phyloP scores from a whole-genome alignment of 2,113 vertebrate species.

The Mus musculus region GRCm39 chr11:85920001-85920500 shows the following conservation, averaged over 20 bases:
- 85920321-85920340: constrained; percentile 18
- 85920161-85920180: not conserved
- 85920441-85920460: too few species aligned
- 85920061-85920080: not conserved
- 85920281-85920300: constrained; percentile 50
- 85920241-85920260: not conserved
- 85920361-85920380: not conserved
- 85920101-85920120: not conserved
- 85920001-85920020: not conserved
- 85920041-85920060: not conserved
- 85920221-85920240: not conserved
- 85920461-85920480: too few species aligned
- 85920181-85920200: not conserved
- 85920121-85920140: not conserved
- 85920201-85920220: not conserved
- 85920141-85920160: not conserved
- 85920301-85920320: constrained; percentile 34
- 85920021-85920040: too few species aligned
- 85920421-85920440: too few species aligned
- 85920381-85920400: constrained; percentile 35
- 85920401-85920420: constrained; percentile 42
- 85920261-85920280: not conserved
- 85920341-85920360: constrained; percentile 45
- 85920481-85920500: too few species aligned
- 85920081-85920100: not conserved